Base-by-base conservation (phyloP, 1,140 invertebrate genomes). In the Caenorhabditis brenneri region DNA sequence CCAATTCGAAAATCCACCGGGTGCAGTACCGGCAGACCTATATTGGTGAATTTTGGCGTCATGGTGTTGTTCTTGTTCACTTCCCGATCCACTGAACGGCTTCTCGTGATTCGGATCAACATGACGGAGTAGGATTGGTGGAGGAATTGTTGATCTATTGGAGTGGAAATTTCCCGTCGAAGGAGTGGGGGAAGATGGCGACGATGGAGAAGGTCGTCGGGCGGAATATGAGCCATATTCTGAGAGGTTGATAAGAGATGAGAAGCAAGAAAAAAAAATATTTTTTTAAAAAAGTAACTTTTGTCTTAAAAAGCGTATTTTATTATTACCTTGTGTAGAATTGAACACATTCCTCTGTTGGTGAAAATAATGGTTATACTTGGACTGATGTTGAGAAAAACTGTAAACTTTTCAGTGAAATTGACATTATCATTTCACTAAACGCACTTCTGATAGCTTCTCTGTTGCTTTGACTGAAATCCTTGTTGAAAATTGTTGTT, bases 21-120 rank as follows among this genome's bases (percentile, higher is more conserved):
- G 65, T 4, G 65, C 65, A 10, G 65, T 74, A 1, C 65, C 65
- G 0, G 65, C 65, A 4, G 65, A 74, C 24, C 65, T 22, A 12
- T 74, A 74, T 24, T 42, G 36, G 33, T 74, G 65, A 42, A 74
- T 74, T 46, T 74, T 74, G 9, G 65, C 22, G 1, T 74, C 65
- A 74, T 74, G 65, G 42, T 74, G 33, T 10, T 42, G 65, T 24
- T 74, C 36, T 42, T 22, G 36, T 4, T 74, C 36, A 16, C 36
- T 46, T 46, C 36, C 36, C 6, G 7, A 4, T 10, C 58, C 58
- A 36, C 31, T 33, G 31, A 33, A 65, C 29, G 4, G 4, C 15
- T 74, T 74, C 9, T 74, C 36, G 6, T 22, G 22, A 2, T 10
- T 9, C 16, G 65, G 36, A 9, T 74, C 65, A 24, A 42, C 65